Evolutionary conservation across 1,140 invertebrate genomes (phyloP).

Genomic region (Nasonia longicornis): DNA sequence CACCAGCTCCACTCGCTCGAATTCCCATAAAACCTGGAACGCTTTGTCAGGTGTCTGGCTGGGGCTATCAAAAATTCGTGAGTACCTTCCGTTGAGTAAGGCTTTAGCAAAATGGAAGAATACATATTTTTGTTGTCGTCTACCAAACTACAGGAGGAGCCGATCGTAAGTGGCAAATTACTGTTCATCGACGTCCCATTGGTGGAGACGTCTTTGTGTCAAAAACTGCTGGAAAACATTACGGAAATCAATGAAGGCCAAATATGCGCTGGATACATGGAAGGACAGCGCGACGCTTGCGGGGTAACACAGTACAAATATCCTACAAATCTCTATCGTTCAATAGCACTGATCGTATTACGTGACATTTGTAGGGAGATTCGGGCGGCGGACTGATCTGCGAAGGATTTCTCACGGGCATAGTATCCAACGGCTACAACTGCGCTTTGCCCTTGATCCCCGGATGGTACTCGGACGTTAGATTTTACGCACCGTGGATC

Average conservation of each 20-base stretch:
- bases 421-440: constrained; percentile 68
- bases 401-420: constrained; percentile 53
- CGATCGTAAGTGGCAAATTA: background rate
- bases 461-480: constrained; percentile 69
- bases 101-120: no score
- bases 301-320: constrained; percentile 12
- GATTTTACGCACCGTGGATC: constrained; percentile 27
- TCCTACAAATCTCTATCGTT: background rate
- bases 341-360: background rate
- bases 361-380: constrained; percentile 42
- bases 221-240: constrained; percentile 9
- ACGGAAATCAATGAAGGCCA: constrained; percentile 23
- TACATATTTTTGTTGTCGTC: no score
- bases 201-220: background rate
- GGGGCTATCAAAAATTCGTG: constrained; percentile 41
- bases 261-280: constrained; percentile 42
- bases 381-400: constrained; percentile 46
- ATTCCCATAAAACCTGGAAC: background rate
- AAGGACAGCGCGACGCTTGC: constrained; percentile 43
- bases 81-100: background rate
- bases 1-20: background rate
- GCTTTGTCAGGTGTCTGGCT: constrained; percentile 44
- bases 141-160: background rate
- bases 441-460: constrained; percentile 66
- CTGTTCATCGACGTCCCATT: constrained; percentile 32